A percentile compares a stretch with the other conserved stretches of the same genome.
Evolutionary conservation across 2,888 invertebrate genomes (phyloP).

Genomic region (Cylindroiulus punctatus): DNA sequence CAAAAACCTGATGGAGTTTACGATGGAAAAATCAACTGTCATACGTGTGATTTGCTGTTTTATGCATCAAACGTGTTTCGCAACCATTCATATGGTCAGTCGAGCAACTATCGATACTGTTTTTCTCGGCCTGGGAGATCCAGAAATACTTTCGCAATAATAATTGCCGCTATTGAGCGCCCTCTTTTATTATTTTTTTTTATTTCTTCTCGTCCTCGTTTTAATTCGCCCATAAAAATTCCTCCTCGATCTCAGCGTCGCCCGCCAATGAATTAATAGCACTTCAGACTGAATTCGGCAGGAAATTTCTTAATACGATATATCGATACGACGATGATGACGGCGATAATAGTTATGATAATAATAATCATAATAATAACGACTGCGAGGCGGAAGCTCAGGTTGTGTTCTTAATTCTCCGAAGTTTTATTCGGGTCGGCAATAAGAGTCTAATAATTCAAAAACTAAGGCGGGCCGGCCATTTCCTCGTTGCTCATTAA

Average conservation of each 20-base stretch:
- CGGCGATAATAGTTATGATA: background rate
- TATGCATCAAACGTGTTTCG: too few relatives aligned
- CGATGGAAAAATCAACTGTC: too few relatives aligned
- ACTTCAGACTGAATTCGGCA: background rate
- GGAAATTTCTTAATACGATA: slow-evolving; percentile 40
- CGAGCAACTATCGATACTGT: background rate
- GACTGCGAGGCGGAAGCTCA: slow-evolving; percentile 28
- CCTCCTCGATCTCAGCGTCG: slow-evolving; percentile 30
- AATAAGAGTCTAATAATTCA: slow-evolving; percentile 29
- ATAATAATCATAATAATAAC: slow-evolving; percentile 31
- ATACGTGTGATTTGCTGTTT: too few relatives aligned
- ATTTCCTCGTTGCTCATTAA: slow-evolving; percentile 45
- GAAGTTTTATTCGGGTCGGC: slow-evolving; percentile 40
- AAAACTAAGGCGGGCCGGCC: background rate
- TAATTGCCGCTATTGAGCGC: background rate
- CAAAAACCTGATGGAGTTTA: too few relatives aligned
- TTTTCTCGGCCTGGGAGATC: background rate
- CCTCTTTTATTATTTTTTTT: slow-evolving; percentile 25
- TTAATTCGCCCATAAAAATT: slow-evolving; percentile 45
- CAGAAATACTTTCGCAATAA: slow-evolving; percentile 31
- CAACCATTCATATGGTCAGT: background rate
- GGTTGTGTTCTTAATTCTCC: slow-evolving; percentile 40
- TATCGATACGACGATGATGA: slow-evolving; percentile 31
- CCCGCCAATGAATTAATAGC: slow-evolving; percentile 15
- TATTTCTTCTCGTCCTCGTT: slow-evolving; percentile 29